A percentile compares a stretch with the other conserved stretches of the same genome.
Conservation (phyloP, 2,797 vertebrate species). For the Peromyscus attwateri region DNA sequence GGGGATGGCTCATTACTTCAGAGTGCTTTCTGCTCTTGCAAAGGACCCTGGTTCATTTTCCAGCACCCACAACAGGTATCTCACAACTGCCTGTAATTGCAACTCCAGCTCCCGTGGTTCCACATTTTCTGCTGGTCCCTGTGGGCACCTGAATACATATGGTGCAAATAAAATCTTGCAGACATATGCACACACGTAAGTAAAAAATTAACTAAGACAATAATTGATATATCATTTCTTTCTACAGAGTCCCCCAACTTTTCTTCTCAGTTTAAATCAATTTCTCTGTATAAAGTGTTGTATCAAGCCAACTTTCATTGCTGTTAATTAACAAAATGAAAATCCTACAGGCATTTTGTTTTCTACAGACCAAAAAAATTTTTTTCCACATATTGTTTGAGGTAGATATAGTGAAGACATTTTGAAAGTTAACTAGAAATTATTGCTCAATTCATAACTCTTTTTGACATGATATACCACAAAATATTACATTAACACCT, state of each 20-base stretch:
- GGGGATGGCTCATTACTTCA: not conserved
- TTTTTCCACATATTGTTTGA: not conserved
- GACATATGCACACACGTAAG: not conserved
- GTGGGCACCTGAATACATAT: not conserved
- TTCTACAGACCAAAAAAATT: conserved; percentile 25
- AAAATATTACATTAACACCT: conserved; percentile 42
- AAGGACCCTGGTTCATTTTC: not conserved
- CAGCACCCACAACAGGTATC: not conserved
- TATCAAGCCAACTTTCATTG: not conserved
- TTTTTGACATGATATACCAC: conserved; percentile 1
- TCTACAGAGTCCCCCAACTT: not conserved
- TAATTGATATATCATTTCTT: not conserved
- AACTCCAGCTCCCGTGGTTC: not conserved
- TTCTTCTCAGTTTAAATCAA: conserved; percentile 19
- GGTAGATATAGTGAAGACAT: not conserved
- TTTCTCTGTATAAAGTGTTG: conserved; percentile 4
- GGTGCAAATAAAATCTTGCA: not conserved
- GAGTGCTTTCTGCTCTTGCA: not conserved
- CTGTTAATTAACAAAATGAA: conserved; percentile 30
- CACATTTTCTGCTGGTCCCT: not conserved
- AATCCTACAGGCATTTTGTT: not conserved
- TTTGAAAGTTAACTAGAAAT: conserved; percentile 35
- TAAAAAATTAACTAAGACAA: not conserved
- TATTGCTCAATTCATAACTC: not conserved
- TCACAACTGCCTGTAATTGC: not conserved